Evolutionary conservation across 2,888 invertebrate genomes (phyloP).

Genomic region (Temnothorax ravouxi): DNA sequence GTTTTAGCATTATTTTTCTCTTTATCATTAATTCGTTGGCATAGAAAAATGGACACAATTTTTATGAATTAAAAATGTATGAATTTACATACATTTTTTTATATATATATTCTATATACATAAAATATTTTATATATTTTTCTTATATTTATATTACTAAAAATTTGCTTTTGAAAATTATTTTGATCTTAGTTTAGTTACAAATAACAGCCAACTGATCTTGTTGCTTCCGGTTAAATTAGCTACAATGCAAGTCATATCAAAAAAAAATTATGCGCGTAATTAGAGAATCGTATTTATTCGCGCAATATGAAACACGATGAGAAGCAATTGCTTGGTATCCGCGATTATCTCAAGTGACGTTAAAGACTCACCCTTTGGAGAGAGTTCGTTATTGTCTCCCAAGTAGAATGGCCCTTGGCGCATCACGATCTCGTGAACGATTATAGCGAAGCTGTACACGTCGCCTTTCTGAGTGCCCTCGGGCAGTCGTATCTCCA

Average conservation of each 20-base stretch:
- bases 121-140: background rate
- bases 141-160: background rate
- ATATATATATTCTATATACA: too few species aligned
- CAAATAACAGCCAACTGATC: background rate
- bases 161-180: background rate
- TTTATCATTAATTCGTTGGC: background rate
- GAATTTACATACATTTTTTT: background rate
- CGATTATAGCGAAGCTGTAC: slow-evolving; percentile 97
- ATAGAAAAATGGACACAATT: background rate
- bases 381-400: slow-evolving; percentile 88
- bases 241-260: background rate
- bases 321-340: slow-evolving; percentile 22
- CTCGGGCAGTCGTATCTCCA: slow-evolving; percentile 88
- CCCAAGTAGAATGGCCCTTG: slow-evolving; percentile 96
- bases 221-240: background rate
- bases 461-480: slow-evolving; percentile 97
- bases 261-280: background rate
- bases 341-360: slow-evolving; percentile 19
- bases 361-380: slow-evolving; percentile 89
- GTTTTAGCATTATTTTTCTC: background rate
- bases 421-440: slow-evolving; percentile 96
- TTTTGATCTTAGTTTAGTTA: background rate
- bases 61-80: slow-evolving; percentile 10
- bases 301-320: slow-evolving; percentile 5
- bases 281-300: background rate